Percentiles rank a stretch among this genome's conserved stretches.
Conservation (phyloP, 2,888 invertebrate species). For the Drosophila limbata region DNA sequence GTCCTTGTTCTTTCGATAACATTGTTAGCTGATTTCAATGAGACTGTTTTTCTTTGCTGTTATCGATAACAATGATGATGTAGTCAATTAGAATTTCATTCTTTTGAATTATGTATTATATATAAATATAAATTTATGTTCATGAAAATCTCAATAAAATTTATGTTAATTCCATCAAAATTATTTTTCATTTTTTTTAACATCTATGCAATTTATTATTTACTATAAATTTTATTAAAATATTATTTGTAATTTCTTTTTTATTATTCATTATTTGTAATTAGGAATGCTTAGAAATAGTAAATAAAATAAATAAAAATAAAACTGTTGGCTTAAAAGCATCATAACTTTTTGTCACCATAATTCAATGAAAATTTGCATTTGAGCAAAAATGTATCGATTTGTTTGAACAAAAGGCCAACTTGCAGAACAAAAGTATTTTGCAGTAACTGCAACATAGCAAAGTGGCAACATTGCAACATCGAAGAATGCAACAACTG, state of each 20-base stretch:
- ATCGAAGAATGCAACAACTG: constrained; percentile 32
- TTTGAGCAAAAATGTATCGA: constrained; percentile 25
- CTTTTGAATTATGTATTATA: background rate
- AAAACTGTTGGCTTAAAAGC: constrained; percentile 5
- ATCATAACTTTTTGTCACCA: constrained; percentile 16
- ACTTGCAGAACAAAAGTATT: background rate
- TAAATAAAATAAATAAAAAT: too few species aligned
- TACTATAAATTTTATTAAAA: background rate
- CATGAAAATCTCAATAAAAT: background rate
- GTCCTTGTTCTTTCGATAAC: constrained; percentile 5
- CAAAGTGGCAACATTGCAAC: constrained; percentile 3
- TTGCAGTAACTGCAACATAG: constrained; percentile 26
- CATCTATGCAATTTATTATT: background rate
- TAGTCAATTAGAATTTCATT: too few species aligned
- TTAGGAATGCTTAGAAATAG: too few species aligned
- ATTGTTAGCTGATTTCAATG: constrained; percentile 25
- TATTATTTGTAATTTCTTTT: background rate
- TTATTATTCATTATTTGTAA: too few species aligned
- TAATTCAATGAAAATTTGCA: constrained; percentile 32
- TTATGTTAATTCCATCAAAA: background rate
- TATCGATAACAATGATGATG: constrained; percentile 11
- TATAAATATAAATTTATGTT: background rate
- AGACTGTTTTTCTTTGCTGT: background rate
- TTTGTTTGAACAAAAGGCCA: constrained; percentile 19
- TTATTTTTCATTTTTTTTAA: background rate